Evolutionary conservation across 2,797 vertebrate genomes (phyloP), one percentile per base, ranked within the genome.

Genomic region (Acanthis flammea): DNA sequence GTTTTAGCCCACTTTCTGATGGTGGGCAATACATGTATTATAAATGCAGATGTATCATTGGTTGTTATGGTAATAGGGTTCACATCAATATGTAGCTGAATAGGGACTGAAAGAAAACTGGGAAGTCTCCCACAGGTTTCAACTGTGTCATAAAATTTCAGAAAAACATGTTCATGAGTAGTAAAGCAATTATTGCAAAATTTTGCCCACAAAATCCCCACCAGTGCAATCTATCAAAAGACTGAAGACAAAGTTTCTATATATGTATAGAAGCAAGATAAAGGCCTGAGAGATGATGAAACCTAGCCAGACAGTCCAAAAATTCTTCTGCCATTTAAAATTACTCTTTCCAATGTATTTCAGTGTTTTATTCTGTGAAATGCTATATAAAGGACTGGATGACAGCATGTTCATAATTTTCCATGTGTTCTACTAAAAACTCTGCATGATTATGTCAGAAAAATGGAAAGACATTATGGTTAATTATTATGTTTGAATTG

Each of bases 401-500:
- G 13, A 35, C 1, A 15, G 2, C 14, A 10, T 25, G 6, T 12
- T 14, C 21, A 55, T 48, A 37, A 21, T 48, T 65, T 79, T 14
- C 9, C 7, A 17, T 35, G 12, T 35, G 12, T 50, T 39, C 24
- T 71, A 30, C 22, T 60, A 67, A 60, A 85, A 81, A 19, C 2
- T 6, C 27, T 50, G 19, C 21, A 58, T 35, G 3, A 54, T 54
- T 53, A 58, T 41, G 8, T 33, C 7, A 53, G 33, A 68, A 73
- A 73, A 61, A 58, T 76, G 30, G 28, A 27, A 58, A 37, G 17
- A 2, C 0, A 4, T 11, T 44, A 33, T 0, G 1, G 4, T 48
- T 71, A 47, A 23, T 58, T 45, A 27, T 27, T 73, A 19, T 35
- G 5, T 61, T 83, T 62, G 1, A 27, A 17, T n/a, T 65, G 6